These are phyloP conservation scores for Hermodice carunculata DNA, from an alignment of 2,888 invertebrate genomes.

Conservation along the genomic window DNA sequence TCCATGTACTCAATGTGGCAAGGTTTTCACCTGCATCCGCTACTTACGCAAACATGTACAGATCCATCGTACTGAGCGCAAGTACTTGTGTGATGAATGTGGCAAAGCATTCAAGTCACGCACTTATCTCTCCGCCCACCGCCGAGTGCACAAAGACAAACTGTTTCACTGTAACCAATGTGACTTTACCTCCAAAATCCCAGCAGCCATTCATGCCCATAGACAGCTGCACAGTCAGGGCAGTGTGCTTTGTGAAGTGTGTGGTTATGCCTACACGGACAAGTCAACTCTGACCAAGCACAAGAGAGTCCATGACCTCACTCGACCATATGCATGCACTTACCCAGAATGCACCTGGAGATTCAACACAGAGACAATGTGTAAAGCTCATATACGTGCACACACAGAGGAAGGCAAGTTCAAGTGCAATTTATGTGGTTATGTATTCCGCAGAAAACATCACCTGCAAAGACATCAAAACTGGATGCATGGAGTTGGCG, in stretches of 20 bases:
- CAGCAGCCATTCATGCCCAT: slow-evolving; percentile 60
- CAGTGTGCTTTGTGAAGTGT: slow-evolving; percentile 62
- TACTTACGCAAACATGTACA: slow-evolving; percentile 55
- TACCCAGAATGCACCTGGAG: slow-evolving; percentile 64
- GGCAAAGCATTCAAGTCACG: slow-evolving; percentile 62
- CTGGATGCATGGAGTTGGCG: slow-evolving; percentile 56
- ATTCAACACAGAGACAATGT: slow-evolving; percentile 61
- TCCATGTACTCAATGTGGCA: slow-evolving; percentile 53
- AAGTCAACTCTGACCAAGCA: slow-evolving; percentile 62
- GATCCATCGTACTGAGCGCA: slow-evolving; percentile 50
- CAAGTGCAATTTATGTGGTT: slow-evolving; percentile 56
- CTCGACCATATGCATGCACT: slow-evolving; percentile 58
- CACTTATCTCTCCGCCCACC: slow-evolving; percentile 54
- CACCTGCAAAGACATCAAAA: slow-evolving; percentile 61
- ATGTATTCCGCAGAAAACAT: slow-evolving; percentile 64
- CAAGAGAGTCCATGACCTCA: slow-evolving; percentile 61
- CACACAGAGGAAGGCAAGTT: slow-evolving; percentile 60
- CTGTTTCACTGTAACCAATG: slow-evolving; percentile 57
- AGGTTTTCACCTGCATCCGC: slow-evolving; percentile 55
- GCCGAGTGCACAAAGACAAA: slow-evolving; percentile 51
- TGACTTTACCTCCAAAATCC: slow-evolving; percentile 56
- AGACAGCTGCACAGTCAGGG: slow-evolving; percentile 62
- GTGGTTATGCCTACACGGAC: slow-evolving; percentile 62
- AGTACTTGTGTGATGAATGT: slow-evolving; percentile 58
- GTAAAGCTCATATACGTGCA: slow-evolving; percentile 56